Base-by-base conservation (phyloP, 2,888 invertebrate genomes). In the Apotomis turbidana region DNA sequence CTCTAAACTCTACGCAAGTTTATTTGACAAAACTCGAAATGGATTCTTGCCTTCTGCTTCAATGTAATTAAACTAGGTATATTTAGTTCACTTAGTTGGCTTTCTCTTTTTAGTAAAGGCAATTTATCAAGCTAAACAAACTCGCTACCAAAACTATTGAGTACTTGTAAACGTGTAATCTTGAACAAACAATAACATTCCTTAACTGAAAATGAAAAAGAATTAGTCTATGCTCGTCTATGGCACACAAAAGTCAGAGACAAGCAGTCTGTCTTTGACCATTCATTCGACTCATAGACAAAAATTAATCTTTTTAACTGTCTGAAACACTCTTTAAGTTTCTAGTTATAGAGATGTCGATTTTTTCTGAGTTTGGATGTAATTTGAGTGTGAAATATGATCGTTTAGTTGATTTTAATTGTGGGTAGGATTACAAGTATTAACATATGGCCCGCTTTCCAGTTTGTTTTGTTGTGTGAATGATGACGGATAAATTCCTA, bases 381-480 rank as follows among this genome's bases (percentile, higher is more conserved):
- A 68, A 71, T 77, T 73, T 61, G 68, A 52, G 68, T 68, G 68
- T 76, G 77, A 75, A 69, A 74, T 66, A 76, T 76, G 74, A 71
- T 59, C 38, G 54, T 73, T 54, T 64, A 67, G 64, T 76, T 74
- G 73, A 75, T 75, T 74, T 71, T 76, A 73, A 75, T 74, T 74
- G 73, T 72, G 51, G 68, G 64, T 58, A 72, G 74, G 77, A 77
- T 77, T 77, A 77, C 77, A 76, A 38, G 70, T 59, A 69, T 70
- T 75, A 73, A 67, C 64, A 73, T 62, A 68, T 70, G 73, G 49
- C 63, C 64, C 71, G 69, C 69, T 68, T 73, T 68, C 59, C 68
- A 58, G 70, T 68, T 62, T 73, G 55, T 71, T 70, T 71, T 70
- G 66, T 66, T n/a, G 58, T 62, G 55, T 71, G 74, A 69, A 59